Conservation (phyloP, 2,888 invertebrate species). For the Halictus ligatus region DNA sequence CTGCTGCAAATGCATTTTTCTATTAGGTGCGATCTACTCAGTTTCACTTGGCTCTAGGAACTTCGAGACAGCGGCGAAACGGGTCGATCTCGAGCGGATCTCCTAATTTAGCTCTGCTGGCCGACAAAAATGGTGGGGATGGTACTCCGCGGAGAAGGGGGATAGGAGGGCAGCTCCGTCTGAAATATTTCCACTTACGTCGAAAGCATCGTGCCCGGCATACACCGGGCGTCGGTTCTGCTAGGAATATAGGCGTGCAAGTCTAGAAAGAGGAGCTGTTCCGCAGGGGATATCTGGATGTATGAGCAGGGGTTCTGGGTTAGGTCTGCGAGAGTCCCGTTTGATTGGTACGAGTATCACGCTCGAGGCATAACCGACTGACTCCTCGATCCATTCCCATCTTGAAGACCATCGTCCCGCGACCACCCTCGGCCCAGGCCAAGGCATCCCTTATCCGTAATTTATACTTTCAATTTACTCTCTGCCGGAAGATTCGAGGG, state of each 20-base stretch:
- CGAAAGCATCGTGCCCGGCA: conserved; percentile 73
- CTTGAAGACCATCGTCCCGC: conserved; percentile 46
- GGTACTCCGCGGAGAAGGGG: not conserved
- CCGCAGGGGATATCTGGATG: conserved; percentile 66
- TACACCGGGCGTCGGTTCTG: conserved; percentile 38
- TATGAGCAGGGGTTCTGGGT: conserved; percentile 45
- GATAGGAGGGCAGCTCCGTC: not conserved
- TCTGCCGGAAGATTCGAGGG: conserved; percentile 53
- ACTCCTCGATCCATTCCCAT: conserved; percentile 63
- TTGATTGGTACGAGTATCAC: conserved; percentile 80
- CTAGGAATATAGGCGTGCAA: conserved; percentile 30
- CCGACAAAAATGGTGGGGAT: conserved; percentile 22
- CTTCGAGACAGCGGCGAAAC: not conserved
- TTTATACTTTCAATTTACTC: conserved; percentile 83
- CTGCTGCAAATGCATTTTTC: not conserved
- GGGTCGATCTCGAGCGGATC: not conserved
- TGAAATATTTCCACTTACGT: conserved; percentile 68
- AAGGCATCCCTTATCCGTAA: conserved; percentile 79
- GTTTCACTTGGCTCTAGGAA: not conserved
- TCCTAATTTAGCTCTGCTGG: not conserved
- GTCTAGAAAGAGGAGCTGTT: conserved; percentile 51
- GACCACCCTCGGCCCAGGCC: conserved; percentile 21
- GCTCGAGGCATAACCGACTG: conserved; percentile 79
- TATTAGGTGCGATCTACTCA: not conserved
- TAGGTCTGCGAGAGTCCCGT: conserved; percentile 10